These are phyloP conservation scores for Eueides isabella DNA, from an alignment of 1,140 invertebrate genomes.

Conservation along the genomic window DNA sequence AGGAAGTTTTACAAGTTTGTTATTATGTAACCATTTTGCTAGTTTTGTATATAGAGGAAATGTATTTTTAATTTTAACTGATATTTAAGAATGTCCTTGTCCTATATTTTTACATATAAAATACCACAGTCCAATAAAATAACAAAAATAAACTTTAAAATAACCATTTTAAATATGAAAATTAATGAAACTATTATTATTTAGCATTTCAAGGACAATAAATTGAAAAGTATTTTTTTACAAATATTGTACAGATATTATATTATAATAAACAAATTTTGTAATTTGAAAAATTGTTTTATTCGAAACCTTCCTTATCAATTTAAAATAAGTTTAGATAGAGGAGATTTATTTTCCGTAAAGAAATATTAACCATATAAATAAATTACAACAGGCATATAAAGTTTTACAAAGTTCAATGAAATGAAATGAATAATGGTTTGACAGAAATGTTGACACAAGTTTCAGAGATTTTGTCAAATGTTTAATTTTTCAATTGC, in stretches of 20 bases:
- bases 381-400: too few relatives aligned
- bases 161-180: neutral
- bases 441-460: too few relatives aligned
- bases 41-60: neutral
- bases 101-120: neutral
- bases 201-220: neutral
- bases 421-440: too few relatives aligned
- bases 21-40: neutral
- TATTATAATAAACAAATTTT: slow-evolving; percentile 28
- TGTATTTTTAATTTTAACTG: neutral
- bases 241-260: slow-evolving; percentile 28
- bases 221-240: slow-evolving; percentile 31
- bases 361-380: too few relatives aligned
- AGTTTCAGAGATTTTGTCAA: too few relatives aligned
- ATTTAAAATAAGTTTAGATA: neutral
- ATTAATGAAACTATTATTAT: neutral
- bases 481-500: too few relatives aligned
- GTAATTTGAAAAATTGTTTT: slow-evolving; percentile 10
- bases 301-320: neutral
- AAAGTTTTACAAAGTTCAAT: too few relatives aligned
- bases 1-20: neutral
- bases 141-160: neutral
- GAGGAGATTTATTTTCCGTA: too few relatives aligned
- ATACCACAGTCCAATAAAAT: neutral
- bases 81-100: neutral